phyloP scores from a whole-genome alignment of 2,113 vertebrate genomes.

The Benthochromis sp. region DNA sequence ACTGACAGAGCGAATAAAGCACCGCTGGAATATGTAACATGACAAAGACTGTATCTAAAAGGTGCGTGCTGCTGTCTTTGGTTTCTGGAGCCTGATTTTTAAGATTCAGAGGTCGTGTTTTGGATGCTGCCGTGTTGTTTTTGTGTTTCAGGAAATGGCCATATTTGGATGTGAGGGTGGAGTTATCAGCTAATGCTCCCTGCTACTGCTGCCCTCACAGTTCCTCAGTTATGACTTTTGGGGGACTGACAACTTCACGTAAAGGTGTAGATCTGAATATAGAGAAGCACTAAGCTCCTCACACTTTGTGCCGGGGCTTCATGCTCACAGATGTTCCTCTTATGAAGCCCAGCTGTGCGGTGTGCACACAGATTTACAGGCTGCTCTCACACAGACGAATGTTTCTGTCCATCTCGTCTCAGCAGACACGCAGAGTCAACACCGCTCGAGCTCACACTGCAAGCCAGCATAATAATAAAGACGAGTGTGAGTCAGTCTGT shows the following conservation, averaged over 20 bases:
- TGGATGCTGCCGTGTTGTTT: neutral
- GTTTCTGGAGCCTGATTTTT: neutral
- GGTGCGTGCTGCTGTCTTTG: neutral
- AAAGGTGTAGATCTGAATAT: neutral
- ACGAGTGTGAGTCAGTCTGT: slow-evolving; percentile 14
- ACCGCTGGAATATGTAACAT: neutral
- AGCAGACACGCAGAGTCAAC: slow-evolving; percentile 2
- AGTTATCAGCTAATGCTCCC: neutral
- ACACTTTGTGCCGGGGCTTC: neutral
- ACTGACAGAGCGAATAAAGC: neutral
- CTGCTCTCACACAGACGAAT: neutral
- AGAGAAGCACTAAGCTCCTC: neutral
- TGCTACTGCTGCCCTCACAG: neutral
- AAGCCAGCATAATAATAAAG: slow-evolving; percentile 19
- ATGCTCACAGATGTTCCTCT: neutral
- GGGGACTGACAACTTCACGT: neutral
- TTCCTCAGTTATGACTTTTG: neutral
- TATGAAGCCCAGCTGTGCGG: neutral
- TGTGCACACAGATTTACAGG: neutral
- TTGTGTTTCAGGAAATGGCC: neutral
- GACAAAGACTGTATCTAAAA: neutral
- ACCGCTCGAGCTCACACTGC: slow-evolving; percentile 1
- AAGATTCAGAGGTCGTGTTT: neutral
- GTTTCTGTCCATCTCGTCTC: neutral
- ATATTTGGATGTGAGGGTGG: neutral